Percentiles rank a stretch among this genome's conserved stretches.
Conservation (phyloP, 2,797 vertebrate genomes). For the Dendrocincla tyrannina region DNA sequence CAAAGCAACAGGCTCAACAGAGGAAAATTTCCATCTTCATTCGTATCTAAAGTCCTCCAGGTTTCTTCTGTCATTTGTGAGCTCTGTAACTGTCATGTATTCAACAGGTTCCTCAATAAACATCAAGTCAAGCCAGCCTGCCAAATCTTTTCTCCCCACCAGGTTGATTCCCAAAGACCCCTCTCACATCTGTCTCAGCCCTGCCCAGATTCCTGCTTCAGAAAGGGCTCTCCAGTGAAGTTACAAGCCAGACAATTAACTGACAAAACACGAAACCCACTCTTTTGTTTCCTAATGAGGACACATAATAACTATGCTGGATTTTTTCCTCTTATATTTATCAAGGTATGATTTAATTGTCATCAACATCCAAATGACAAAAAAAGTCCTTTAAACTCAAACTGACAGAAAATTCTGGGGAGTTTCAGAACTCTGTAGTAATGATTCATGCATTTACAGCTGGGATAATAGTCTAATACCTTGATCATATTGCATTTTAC, state of each 20-base stretch:
- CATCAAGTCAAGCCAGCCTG: not conserved
- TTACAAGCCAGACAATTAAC: slow-evolving; percentile 51
- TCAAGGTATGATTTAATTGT: slow-evolving; percentile 71
- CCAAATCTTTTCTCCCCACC: not conserved
- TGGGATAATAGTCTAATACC: slow-evolving; percentile 45
- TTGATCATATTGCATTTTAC: slow-evolving; percentile 51
- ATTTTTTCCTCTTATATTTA: slow-evolving; percentile 51
- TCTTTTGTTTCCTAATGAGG: slow-evolving; percentile 66
- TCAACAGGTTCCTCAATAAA: not conserved
- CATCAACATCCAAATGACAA: slow-evolving; percentile 29
- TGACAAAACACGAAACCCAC: slow-evolving; percentile 55
- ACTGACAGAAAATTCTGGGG: not conserved
- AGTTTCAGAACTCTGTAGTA: slow-evolving; percentile 4
- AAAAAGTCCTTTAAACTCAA: slow-evolving; percentile 11
- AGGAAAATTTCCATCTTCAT: not conserved
- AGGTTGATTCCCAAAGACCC: not conserved
- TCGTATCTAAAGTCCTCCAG: not conserved
- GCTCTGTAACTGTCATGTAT: not conserved
- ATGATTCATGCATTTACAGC: slow-evolving; percentile 26
- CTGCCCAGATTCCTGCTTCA: not conserved
- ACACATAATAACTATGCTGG: slow-evolving; percentile 37
- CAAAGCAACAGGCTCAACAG: not conserved
- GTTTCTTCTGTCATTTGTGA: not conserved
- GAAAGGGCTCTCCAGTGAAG: not conserved
- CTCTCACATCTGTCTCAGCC: not conserved